Evolutionary conservation across 2,888 invertebrate genomes (phyloP), one percentile per base, ranked within the genome.

Genomic region (Anticlea derivata): DNA sequence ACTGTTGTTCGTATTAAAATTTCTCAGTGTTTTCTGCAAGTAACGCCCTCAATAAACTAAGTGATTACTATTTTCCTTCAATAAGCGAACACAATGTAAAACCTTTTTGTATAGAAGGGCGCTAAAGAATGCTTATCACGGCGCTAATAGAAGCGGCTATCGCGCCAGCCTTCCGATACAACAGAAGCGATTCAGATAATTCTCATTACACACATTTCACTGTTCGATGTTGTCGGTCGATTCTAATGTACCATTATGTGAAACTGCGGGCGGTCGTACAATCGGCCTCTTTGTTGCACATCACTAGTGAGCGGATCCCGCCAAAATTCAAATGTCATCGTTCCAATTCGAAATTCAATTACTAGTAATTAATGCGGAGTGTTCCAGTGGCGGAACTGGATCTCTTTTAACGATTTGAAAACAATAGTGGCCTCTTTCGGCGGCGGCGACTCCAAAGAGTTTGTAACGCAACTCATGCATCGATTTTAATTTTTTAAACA

Each of bases 291-390:
- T 86, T 88, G 86, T 86, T 70, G 85, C 80, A 78, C 86, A 84
- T 87, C 88, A 87, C 89, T 89, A 74, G 75, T 67, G 78, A 76
- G 68, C 77, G 76, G 70, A 73, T 80, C 80, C 82, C 86, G 87
- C 83, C 78, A 91, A 92, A 92, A 92, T 81, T 85, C 85, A 88
- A 92, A 89, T 92, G 92, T 92, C 92, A 92, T 92, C 92, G 86
- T 92, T 86, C 92, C 92, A 92, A 92, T 92, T 92, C 92, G 89
- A 92, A 92, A 92, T 92, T 92, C 92, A 92, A 92, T 92, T 92
- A 91, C 85, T 76, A 86, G 91, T 92, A 92, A 92, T 92, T 92
- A 92, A 91, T 87, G 81, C 83, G 80, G 77, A 72, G 80, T 79
- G 80, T 75, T 81, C 47, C 84, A 81, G 83, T 84, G 83, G 84